Evolutionary conservation across 2,113 vertebrate genomes (phyloP).

Genomic region (Colius striatus): DNA sequence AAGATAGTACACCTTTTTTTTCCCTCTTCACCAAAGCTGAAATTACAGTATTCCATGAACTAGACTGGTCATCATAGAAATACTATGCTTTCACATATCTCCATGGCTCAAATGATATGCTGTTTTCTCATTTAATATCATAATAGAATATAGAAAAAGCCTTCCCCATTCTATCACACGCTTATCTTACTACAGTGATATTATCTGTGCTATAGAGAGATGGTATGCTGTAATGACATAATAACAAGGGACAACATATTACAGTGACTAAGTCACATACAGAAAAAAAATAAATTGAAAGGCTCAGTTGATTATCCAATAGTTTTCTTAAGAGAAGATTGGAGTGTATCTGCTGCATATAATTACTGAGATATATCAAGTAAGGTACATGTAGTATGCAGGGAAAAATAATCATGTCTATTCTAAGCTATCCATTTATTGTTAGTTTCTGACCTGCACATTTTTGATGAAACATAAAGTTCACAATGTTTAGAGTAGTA

Average conservation of each 20-base stretch:
- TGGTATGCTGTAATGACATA: neutral
- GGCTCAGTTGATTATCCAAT: neutral
- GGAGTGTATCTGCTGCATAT: neutral
- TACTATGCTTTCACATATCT: neutral
- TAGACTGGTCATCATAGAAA: neutral
- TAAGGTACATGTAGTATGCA: neutral
- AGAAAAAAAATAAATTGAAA: neutral
- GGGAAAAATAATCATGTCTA: neutral
- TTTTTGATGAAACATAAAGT: neutral
- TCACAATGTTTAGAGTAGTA: neutral
- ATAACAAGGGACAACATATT: neutral
- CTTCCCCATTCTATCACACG: neutral
- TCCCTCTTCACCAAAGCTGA: neutral
- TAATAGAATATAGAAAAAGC: neutral
- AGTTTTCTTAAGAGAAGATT: neutral
- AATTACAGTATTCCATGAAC: neutral
- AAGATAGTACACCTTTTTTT: neutral
- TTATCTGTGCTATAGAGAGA: neutral
- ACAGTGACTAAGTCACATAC: neutral
- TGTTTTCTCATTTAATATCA: neutral
- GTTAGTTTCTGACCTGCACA: neutral
- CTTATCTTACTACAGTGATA: neutral
- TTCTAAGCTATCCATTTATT: neutral
- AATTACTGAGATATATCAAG: neutral
- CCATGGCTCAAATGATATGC: rapidly evolving